These are phyloP conservation scores for Myotis brandtii DNA, from an alignment of 2,113 vertebrate genomes.

Conservation along the genomic window DNA sequence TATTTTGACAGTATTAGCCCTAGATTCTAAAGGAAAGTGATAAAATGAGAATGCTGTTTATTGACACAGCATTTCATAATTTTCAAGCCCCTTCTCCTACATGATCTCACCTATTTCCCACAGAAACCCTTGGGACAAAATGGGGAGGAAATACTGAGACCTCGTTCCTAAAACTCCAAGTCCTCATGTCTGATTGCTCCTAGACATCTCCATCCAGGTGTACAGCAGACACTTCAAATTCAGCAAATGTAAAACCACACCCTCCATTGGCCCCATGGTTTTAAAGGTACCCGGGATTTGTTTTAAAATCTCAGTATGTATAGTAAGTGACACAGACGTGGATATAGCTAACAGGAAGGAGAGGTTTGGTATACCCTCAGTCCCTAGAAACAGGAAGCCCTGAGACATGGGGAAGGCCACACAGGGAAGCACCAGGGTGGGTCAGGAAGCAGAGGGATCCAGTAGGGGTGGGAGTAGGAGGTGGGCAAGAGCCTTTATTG, in stretches of 20 bases:
- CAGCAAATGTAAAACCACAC: background rate
- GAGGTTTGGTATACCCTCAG: background rate
- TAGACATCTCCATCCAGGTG: background rate
- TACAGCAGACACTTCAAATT: background rate
- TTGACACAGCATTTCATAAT: background rate
- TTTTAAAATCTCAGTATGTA: background rate
- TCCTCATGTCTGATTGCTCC: background rate
- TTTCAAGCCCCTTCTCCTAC: background rate
- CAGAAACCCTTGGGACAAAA: background rate
- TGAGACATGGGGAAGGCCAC: fast-evolving
- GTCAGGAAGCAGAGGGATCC: background rate
- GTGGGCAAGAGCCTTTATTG: background rate
- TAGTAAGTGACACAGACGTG: background rate
- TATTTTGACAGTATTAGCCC: background rate
- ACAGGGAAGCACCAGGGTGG: background rate
- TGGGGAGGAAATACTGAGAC: background rate
- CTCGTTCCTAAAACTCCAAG: background rate
- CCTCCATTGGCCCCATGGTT: background rate
- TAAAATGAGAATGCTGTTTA: background rate
- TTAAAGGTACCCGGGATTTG: background rate
- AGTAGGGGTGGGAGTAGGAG: background rate
- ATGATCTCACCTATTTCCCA: background rate
- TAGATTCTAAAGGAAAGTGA: background rate
- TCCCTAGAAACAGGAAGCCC: background rate
- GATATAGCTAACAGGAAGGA: background rate